Percentiles rank a stretch among this genome's conserved stretches.
phyloP scores from a whole-genome alignment of 64 coral and sea anemone genomes.

The Acropora yongei region DNA sequence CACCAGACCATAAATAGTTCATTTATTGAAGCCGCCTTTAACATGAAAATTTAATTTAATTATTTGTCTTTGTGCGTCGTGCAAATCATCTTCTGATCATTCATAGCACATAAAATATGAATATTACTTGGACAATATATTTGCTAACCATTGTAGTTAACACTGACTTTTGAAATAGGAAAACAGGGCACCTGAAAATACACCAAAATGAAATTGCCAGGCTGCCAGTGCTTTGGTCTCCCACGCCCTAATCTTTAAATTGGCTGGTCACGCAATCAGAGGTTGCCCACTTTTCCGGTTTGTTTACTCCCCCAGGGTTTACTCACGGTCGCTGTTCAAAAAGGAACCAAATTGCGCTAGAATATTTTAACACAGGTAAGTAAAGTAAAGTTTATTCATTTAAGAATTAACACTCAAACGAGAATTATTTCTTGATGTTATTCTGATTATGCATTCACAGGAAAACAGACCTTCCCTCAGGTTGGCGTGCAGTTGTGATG shows the following conservation, averaged over 20 bases:
- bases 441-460: background rate
- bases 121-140: slow-evolving; percentile 1
- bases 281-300: background rate
- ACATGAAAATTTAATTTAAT: slow-evolving; percentile 13
- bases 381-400: background rate
- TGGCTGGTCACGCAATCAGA: slow-evolving; percentile 8
- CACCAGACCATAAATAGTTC: background rate
- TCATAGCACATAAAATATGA: slow-evolving; percentile 6
- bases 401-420: slow-evolving; percentile 8
- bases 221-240: too few species aligned
- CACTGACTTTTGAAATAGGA: too few species aligned
- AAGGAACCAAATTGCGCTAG: slow-evolving; percentile 13
- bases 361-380: slow-evolving; percentile 7
- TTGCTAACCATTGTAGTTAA: too few species aligned
- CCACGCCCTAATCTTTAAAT: background rate
- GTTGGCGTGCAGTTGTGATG: slow-evolving; percentile 12
- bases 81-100: background rate
- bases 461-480: slow-evolving; percentile 2
- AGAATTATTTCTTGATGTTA: slow-evolving; percentile 38
- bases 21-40: background rate
- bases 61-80: background rate
- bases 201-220: too few species aligned
- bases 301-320: background rate
- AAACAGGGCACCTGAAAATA: too few species aligned
- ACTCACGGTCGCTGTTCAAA: background rate